Percentiles rank a stretch among this genome's conserved stretches.
Conservation (phyloP, 2,113 vertebrate species). For the Chamaea fasciata region DNA sequence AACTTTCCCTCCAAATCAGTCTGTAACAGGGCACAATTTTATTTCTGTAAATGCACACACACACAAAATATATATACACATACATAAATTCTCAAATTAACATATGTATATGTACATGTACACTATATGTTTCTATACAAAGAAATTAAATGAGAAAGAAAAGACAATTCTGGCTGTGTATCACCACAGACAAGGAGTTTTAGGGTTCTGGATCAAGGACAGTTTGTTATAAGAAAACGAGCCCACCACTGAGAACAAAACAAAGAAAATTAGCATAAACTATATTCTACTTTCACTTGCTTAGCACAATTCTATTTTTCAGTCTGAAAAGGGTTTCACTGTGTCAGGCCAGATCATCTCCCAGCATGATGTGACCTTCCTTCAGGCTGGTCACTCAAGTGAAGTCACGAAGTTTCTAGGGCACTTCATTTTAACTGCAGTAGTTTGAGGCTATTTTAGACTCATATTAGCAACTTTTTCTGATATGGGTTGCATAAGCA, state of each 20-base stretch:
- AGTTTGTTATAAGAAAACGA: background rate
- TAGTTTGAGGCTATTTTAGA: background rate
- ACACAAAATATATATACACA: background rate
- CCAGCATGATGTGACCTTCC: constrained; percentile 38
- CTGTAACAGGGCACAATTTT: background rate
- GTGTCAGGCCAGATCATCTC: background rate
- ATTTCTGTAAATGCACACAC: background rate
- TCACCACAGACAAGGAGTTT: background rate
- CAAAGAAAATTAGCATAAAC: background rate
- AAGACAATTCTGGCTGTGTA: background rate
- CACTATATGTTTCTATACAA: background rate
- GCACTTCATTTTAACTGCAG: background rate
- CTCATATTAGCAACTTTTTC: background rate
- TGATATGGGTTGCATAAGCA: background rate
- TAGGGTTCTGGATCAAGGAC: background rate
- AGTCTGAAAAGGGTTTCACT: background rate
- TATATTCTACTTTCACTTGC: background rate
- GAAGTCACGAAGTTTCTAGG: constrained; percentile 30
- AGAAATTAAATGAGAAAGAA: background rate
- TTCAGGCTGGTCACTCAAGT: constrained; percentile 43
- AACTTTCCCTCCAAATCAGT: background rate
- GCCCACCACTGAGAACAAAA: background rate
- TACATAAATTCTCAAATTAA: background rate
- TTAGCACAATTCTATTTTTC: background rate
- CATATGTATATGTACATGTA: background rate